phyloP scores from a whole-genome alignment of 92 coral and sea anemone species.

The Umimayanthus kanabou region DNA sequence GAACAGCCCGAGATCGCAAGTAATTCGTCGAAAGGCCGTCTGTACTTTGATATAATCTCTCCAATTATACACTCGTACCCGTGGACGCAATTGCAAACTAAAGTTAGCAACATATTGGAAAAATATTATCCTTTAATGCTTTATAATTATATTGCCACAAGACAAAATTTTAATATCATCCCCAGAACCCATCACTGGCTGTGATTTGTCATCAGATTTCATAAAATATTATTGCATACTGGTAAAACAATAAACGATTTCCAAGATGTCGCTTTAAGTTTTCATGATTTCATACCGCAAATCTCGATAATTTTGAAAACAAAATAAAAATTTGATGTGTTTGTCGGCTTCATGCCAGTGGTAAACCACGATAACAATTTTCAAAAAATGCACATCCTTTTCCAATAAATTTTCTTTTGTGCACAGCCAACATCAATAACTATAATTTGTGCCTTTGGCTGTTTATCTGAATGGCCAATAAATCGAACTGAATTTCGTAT shows the following conservation, averaged over 20 bases:
- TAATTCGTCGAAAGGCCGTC: neutral
- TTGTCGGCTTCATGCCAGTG: constrained; percentile 1
- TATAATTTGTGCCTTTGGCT: constrained; percentile 29
- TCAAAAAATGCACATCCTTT: constrained; percentile 32
- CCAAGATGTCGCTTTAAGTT: constrained; percentile 21
- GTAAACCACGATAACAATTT: neutral
- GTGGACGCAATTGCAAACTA: neutral
- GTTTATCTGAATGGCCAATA: constrained; percentile 23
- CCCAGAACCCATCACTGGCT: neutral
- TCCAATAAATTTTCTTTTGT: constrained; percentile 19
- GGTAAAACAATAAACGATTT: neutral
- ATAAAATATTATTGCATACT: neutral
- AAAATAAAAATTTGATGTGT: neutral
- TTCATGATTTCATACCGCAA: neutral
- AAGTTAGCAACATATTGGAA: constrained; percentile 18
- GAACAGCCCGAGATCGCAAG: neutral
- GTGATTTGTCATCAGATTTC: constrained; percentile 34
- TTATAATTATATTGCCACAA: neutral
- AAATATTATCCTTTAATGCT: constrained; percentile 4
- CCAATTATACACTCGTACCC: neutral
- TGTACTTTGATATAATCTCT: neutral
- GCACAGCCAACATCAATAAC: constrained; percentile 18
- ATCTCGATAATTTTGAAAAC: constrained; percentile 6
- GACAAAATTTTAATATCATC: constrained; percentile 3
- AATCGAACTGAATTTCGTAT: neutral